Evolutionary conservation across 2,888 invertebrate genomes (phyloP), one percentile per base, ranked within the genome.

Genomic region (Athripsodes cinereus): DNA sequence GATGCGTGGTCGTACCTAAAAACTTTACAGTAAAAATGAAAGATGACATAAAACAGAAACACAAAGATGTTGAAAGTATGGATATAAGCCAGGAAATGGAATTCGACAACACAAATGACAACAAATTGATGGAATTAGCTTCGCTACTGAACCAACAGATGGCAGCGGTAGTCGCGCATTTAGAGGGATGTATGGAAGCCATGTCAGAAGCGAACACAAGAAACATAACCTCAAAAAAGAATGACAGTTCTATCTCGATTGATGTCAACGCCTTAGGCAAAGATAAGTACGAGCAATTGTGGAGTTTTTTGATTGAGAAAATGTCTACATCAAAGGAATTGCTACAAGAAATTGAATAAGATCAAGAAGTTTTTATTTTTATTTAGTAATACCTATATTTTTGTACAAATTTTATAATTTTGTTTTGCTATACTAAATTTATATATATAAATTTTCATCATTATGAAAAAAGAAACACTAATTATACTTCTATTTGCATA

Each of bases 181-280:
- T 63, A 31, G 59, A 61, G 31, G 55, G 53, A 46, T 63, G 63
- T 47, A 56, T 63, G 20, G 59, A 57, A 18, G 59, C 52, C 11
- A 62, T 62, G 62, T 62, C 62, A 6, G 57, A 53, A 40, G 35
- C 19, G 11, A 62, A 62, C 52, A 11, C 31, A 10, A 53, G 46
- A 20, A 57, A 47, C 18, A 2, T 13, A 11, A 21, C 48, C 11
- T 22, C 49, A n/a, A 62, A 57, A 22, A 57, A 58, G 22, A 22
- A 11, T 22, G 49, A 57, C 16, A 19, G 55, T n/a, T 35, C 59
- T 5, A 61, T 63, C 51, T 55, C 51, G 19, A 63, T 63, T 2
- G 52, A 63, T 53, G 57, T 63, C 21, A 26, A 21, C 34, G 52
- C 57, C 8, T 21, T 61, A 16, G 63, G 63, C 26, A 31, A 40